Conservation (phyloP, 2,113 vertebrate genomes). For the Meles meles region DNA sequence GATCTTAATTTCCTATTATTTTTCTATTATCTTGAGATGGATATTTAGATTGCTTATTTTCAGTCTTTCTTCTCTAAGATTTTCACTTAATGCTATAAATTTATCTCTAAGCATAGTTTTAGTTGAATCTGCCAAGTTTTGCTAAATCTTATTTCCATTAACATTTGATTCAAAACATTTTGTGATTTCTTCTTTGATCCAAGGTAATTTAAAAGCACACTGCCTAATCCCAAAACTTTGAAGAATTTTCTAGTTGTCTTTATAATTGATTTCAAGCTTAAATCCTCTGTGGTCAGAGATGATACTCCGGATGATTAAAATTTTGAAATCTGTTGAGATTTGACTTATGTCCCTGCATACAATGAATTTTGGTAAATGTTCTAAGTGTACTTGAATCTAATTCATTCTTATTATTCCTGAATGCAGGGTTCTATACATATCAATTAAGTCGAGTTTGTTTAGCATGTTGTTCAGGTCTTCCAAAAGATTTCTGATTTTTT, state of each 20-base stretch:
- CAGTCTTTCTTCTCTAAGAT: not conserved
- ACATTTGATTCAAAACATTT: not conserved
- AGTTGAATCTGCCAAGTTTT: not conserved
- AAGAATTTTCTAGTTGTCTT: not conserved
- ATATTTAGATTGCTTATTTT: not conserved
- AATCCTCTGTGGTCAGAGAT: not conserved
- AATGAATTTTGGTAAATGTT: not conserved
- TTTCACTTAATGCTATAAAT: not conserved
- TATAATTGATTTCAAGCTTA: not conserved
- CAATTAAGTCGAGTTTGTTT: not conserved
- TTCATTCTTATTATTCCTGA: not conserved
- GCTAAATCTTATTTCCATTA: not conserved
- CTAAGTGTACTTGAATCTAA: not conserved
- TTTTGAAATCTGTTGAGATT: not conserved
- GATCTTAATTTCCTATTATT: not conserved
- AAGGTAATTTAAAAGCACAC: slow-evolving; percentile 3
- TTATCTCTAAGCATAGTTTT: not conserved
- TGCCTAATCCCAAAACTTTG: not conserved
- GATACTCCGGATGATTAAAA: not conserved
- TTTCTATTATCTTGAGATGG: not conserved
- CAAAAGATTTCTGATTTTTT: not conserved
- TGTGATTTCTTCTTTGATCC: slow-evolving; percentile 5
- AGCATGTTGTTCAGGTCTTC: not conserved
- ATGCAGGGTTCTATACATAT: not conserved
- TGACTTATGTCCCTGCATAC: not conserved